Conservation (phyloP, 92 coral and sea anemone genomes). For the Ricordea florida region DNA sequence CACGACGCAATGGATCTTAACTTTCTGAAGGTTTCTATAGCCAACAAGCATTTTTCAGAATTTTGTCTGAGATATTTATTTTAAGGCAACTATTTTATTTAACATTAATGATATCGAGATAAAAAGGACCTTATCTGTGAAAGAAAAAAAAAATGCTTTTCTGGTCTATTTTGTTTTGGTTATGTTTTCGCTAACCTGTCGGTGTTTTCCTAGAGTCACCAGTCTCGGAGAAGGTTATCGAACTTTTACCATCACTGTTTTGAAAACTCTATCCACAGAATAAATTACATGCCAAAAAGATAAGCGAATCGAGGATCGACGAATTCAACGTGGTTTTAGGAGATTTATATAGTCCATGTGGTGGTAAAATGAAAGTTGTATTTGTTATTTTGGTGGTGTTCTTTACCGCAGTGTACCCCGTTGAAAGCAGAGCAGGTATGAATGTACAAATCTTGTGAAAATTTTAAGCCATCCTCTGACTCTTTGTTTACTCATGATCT, state of each 20-base stretch:
- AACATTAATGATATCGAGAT: too few relatives aligned
- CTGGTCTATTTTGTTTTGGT: slow-evolving; percentile 19
- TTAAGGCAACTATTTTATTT: too few relatives aligned
- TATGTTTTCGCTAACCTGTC: slow-evolving; percentile 4
- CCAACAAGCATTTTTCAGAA: too few relatives aligned
- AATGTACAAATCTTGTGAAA: neutral
- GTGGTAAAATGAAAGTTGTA: slow-evolving; percentile 23
- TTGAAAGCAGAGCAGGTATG: neutral
- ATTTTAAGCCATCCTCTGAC: neutral
- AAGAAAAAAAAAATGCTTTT: too few relatives aligned
- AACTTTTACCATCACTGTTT: neutral
- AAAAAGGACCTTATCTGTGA: too few relatives aligned
- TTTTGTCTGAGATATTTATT: too few relatives aligned
- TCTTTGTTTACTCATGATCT: slow-evolving; percentile 30
- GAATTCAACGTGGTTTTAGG: too few relatives aligned
- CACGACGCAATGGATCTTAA: too few relatives aligned
- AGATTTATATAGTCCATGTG: too few relatives aligned
- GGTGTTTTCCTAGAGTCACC: neutral
- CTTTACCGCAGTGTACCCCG: neutral
- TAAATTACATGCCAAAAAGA: slow-evolving; percentile 26
- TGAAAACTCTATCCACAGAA: neutral
- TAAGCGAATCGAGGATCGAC: slow-evolving; percentile 19
- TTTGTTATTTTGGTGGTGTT: neutral
- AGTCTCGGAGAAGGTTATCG: neutral
- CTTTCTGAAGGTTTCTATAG: too few relatives aligned